Conservation (phyloP, 2,888 invertebrate genomes). For the Xylota sylvarum region DNA sequence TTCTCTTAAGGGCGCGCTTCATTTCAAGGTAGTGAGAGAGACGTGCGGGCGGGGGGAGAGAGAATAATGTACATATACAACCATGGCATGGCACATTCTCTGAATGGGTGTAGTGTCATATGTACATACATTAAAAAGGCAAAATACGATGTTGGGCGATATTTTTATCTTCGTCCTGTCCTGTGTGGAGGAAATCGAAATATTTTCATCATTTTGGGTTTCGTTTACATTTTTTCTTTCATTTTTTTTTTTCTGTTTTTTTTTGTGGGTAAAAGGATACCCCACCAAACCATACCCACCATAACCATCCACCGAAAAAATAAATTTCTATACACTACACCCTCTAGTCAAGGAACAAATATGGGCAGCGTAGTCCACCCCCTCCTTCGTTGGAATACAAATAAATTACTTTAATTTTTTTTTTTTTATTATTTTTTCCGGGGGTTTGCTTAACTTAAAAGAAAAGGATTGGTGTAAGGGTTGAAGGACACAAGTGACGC, state of each 20-base stretch:
- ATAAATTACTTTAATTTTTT: conserved; percentile 24
- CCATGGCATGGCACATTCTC: conserved; percentile 13
- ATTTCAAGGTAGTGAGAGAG: conserved; percentile 13
- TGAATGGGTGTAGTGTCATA: conserved; percentile 62
- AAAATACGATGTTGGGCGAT: conserved; percentile 57
- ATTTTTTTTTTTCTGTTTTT: too few relatives aligned
- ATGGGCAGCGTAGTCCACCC: conserved; percentile 18
- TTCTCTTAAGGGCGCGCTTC: conserved; percentile 42
- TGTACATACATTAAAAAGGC: conserved; percentile 68
- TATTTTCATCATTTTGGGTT: conserved; percentile 49
- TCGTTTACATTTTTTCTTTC: conserved; percentile 5
- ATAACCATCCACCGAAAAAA: background rate
- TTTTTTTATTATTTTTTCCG: too few relatives aligned
- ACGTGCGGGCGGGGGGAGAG: conserved; percentile 7
- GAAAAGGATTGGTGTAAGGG: conserved; percentile 5
- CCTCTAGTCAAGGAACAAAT: conserved; percentile 16
- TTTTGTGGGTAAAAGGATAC: conserved; percentile 3
- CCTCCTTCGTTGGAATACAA: background rate
- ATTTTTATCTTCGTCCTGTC: conserved; percentile 34
- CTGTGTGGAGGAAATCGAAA: conserved; percentile 49
- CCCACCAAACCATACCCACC: conserved; percentile 6
- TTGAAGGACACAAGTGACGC: conserved; percentile 25
- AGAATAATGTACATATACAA: conserved; percentile 14
- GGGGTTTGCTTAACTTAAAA: conserved; percentile 1
- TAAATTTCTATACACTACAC: conserved; percentile 11